phyloP scores from a whole-genome alignment of 2,797 vertebrate genomes.

The Mormyrus proboscirostris region DNA sequence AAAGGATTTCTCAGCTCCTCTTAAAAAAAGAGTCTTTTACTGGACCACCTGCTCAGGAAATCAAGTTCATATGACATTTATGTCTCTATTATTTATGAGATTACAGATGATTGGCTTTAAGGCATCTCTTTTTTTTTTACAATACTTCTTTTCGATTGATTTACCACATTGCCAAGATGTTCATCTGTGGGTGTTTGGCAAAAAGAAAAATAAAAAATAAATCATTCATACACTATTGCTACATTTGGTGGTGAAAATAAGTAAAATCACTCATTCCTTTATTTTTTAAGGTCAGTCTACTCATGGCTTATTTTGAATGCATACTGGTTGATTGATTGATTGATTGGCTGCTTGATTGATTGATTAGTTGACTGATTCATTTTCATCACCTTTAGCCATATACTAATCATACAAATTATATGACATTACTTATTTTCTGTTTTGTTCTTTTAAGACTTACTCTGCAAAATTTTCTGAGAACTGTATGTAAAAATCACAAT shows the following conservation, averaged over 20 bases:
- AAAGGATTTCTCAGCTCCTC: constrained; percentile 60
- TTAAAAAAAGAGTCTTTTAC: constrained; percentile 62
- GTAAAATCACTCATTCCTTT: neutral
- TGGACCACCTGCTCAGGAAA: constrained; percentile 64
- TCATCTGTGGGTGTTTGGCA: constrained; percentile 44
- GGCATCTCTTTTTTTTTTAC: constrained; percentile 39
- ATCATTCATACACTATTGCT: constrained; percentile 43
- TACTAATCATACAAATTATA: neutral
- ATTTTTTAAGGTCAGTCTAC: neutral
- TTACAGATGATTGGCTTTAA: constrained; percentile 60
- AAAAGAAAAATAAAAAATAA: constrained; percentile 31
- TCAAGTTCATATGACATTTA: constrained; percentile 73
- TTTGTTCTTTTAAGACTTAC: neutral
- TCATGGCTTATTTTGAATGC: neutral
- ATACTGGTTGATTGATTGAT: neutral
- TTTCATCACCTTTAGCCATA: neutral
- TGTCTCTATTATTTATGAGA: constrained; percentile 73
- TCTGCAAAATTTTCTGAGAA: neutral
- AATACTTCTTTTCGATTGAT: constrained; percentile 50
- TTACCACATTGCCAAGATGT: constrained; percentile 51
- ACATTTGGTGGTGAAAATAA: neutral
- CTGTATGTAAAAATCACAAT: neutral
- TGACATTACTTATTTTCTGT: neutral
- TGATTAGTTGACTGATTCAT: neutral
- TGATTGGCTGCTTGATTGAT: neutral